Conservation (phyloP, 2,113 vertebrate genomes). For the Hypomesus transpacificus region DNA sequence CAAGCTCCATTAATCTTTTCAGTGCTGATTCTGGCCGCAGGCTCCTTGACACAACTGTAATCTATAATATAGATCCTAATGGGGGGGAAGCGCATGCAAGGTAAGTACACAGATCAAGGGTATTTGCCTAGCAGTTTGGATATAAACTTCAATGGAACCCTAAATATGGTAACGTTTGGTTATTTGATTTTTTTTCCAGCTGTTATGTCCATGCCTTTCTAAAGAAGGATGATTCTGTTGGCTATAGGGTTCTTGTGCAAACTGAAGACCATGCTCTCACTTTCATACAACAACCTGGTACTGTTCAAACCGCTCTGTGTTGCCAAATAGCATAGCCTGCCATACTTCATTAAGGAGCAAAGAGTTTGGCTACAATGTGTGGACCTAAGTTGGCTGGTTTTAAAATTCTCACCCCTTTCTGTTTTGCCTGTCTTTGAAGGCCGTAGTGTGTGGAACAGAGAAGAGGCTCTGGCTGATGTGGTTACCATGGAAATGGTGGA, state of each 20-base stretch:
- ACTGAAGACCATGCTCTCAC: slow-evolving; percentile 85
- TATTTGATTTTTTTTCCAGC: slow-evolving; percentile 71
- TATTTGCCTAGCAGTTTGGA: not conserved
- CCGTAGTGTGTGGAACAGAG: slow-evolving; percentile 90
- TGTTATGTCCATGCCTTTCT: slow-evolving; percentile 89
- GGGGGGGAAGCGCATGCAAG: slow-evolving; percentile 80
- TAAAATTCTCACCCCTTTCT: not conserved
- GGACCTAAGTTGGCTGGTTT: not conserved
- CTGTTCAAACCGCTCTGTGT: not conserved
- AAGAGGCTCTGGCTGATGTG: slow-evolving; percentile 93
- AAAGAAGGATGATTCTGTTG: slow-evolving; percentile 97
- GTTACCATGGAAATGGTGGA: slow-evolving; percentile 97
- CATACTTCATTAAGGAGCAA: not conserved
- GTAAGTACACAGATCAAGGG: slow-evolving; percentile 63
- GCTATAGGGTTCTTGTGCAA: slow-evolving; percentile 92
- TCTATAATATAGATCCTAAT: slow-evolving; percentile 81
- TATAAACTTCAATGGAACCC: no score
- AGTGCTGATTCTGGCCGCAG: slow-evolving; percentile 87
- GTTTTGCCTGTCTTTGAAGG: slow-evolving; percentile 64
- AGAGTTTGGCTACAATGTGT: not conserved
- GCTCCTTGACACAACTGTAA: slow-evolving; percentile 85
- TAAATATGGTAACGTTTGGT: no score
- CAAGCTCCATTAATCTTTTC: slow-evolving; percentile 84
- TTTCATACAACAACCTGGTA: slow-evolving; percentile 95
- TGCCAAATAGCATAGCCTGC: not conserved